Percentiles rank a stretch among this genome's conserved stretches.
Conservation (phyloP, 2,797 vertebrate genomes). For the Cygnus olor region DNA sequence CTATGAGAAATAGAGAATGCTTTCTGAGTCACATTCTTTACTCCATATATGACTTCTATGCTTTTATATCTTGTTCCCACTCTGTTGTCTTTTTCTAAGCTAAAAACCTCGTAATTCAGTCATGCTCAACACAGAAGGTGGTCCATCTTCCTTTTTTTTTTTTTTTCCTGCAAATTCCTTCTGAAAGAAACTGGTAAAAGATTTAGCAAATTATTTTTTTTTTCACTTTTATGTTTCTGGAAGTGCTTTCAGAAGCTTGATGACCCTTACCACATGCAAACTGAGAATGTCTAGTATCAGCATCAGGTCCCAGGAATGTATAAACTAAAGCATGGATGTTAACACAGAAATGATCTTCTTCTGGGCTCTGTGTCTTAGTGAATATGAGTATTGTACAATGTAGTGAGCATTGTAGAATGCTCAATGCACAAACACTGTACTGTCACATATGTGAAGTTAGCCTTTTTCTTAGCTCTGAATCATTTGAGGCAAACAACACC, state of each 20-base stretch:
- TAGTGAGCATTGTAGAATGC: not conserved
- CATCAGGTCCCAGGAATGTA: not conserved
- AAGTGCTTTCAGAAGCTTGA: not conserved
- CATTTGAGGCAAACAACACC: not conserved
- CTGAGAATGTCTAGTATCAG: not conserved
- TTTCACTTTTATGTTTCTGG: not conserved
- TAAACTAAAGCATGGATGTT: not conserved
- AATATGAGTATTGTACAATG: not conserved
- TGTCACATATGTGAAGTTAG: not conserved
- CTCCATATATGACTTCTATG: not conserved
- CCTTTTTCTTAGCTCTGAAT: not conserved
- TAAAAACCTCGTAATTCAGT: not conserved
- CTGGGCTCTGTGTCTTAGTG: not conserved
- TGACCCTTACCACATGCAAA: not conserved
- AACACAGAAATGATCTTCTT: not conserved
- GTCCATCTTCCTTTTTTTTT: not conserved
- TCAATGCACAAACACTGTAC: not conserved
- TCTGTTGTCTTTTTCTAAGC: not conserved
- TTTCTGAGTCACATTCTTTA: not conserved
- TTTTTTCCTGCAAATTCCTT: not conserved
- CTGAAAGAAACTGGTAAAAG: not conserved
- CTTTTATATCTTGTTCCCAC: not conserved
- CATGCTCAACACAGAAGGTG: not conserved
- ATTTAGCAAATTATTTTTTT: not conserved
- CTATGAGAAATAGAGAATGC: rapidly evolving